Evolutionary conservation across 1,140 invertebrate genomes (phyloP).

Genomic region (Diabrotica virgifera): DNA sequence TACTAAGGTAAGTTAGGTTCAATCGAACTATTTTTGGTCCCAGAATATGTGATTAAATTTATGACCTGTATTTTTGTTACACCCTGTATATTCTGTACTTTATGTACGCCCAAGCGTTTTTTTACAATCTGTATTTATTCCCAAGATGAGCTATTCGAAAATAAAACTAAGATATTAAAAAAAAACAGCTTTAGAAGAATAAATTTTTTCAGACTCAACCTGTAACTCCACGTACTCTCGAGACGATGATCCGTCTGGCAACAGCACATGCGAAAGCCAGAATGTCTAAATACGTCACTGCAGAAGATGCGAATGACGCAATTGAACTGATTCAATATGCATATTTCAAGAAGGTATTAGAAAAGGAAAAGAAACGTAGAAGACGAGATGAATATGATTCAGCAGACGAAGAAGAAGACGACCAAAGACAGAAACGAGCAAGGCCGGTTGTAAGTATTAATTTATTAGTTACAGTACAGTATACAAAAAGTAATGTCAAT

Average conservation of each 20-base stretch:
- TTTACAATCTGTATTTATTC: no score
- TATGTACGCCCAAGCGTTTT: no score
- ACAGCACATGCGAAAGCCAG: slow-evolving; percentile 98
- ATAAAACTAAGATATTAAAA: no score
- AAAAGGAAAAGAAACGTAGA: slow-evolving; percentile 71
- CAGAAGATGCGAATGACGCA: slow-evolving; percentile 84
- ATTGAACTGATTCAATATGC: slow-evolving; percentile 97
- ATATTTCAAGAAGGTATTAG: slow-evolving; percentile 93
- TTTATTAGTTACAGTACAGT: not conserved
- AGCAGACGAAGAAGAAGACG: slow-evolving; percentile 47
- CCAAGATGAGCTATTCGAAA: no score
- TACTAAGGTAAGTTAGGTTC: no score
- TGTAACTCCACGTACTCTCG: slow-evolving; percentile 94
- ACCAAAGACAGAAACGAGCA: slow-evolving; percentile 46
- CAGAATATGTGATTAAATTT: no score
- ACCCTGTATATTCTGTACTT: no score
- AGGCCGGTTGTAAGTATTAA: slow-evolving; percentile 29
- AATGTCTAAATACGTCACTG: slow-evolving; percentile 78
- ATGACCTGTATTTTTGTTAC: no score
- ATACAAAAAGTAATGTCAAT: not conserved
- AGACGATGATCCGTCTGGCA: slow-evolving; percentile 95
- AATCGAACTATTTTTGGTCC: no score
- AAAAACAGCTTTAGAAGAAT: no score
- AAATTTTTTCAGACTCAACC: slow-evolving; percentile 80
- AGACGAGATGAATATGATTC: slow-evolving; percentile 49